Conservation (phyloP, 1,140 invertebrate species). For the Plectus sambesii region DNA sequence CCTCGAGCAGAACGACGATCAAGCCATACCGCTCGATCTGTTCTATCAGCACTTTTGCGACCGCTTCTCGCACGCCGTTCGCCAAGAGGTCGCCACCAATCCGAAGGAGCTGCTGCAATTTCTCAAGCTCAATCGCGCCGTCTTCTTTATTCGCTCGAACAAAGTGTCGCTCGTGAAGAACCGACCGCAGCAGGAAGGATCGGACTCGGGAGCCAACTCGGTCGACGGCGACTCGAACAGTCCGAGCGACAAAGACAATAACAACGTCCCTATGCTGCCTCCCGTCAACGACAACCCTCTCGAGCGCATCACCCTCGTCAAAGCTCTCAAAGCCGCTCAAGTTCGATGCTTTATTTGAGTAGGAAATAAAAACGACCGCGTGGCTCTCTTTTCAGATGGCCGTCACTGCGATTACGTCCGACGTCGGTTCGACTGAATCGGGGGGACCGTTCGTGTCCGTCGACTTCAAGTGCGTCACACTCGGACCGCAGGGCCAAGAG, state of each 20-base stretch:
- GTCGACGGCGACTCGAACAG: slow-evolving; percentile 31
- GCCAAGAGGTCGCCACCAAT: slow-evolving; percentile 45
- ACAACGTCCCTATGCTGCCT: slow-evolving; percentile 40
- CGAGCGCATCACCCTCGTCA: slow-evolving; percentile 35
- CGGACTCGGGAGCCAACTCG: too few species aligned
- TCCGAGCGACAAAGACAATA: slow-evolving; percentile 32
- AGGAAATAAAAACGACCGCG: background rate
- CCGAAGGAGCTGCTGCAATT: slow-evolving; percentile 44
- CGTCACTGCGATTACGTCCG: slow-evolving; percentile 18
- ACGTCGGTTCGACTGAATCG: slow-evolving; percentile 22
- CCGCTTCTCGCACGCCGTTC: slow-evolving; percentile 40
- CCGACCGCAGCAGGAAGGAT: slow-evolving; percentile 35
- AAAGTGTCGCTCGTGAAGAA: slow-evolving; percentile 41
- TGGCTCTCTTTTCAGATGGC: slow-evolving; percentile 19
- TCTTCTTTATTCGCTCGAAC: slow-evolving; percentile 45
- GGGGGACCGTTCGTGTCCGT: slow-evolving; percentile 31
- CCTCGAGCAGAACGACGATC: slow-evolving; percentile 43
- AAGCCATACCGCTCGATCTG: slow-evolving; percentile 40
- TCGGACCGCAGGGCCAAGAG: slow-evolving; percentile 29
- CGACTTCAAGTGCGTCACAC: slow-evolving; percentile 39
- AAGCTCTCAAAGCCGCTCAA: slow-evolving; percentile 34
- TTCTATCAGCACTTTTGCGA: slow-evolving; percentile 44
- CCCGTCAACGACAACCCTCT: slow-evolving; percentile 41
- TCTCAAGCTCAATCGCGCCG: slow-evolving; percentile 38
- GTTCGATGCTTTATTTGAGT: slow-evolving; percentile 8